These are phyloP conservation scores for Orbicella faveolata DNA, from an alignment of 64 coral and sea anemone species.

Conservation along the genomic window DNA sequence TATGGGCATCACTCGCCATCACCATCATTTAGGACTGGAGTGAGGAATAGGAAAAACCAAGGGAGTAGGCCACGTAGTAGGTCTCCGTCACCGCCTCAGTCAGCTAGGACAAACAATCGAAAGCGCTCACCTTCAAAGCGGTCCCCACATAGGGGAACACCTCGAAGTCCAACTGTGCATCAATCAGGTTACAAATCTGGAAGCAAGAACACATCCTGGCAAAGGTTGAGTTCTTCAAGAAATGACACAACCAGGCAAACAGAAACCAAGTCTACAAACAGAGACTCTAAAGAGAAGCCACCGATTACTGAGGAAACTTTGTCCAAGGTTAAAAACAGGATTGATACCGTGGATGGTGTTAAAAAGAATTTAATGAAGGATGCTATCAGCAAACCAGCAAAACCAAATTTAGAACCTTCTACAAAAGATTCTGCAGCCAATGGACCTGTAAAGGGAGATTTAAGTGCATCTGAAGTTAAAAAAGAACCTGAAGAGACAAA, in stretches of 20 bases:
- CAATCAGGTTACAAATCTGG: conserved; percentile 78
- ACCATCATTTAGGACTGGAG: conserved; percentile 69
- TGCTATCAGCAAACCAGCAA: neutral
- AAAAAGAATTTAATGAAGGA: conserved; percentile 34
- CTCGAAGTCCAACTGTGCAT: conserved; percentile 47
- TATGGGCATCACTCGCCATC: conserved; percentile 78
- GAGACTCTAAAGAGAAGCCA: neutral
- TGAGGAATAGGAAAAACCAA: conserved; percentile 13
- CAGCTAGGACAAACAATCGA: conserved; percentile 57
- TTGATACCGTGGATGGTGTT: conserved; percentile 73
- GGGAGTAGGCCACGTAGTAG: conserved; percentile 40
- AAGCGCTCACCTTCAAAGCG: conserved; percentile 69
- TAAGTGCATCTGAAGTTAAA: conserved; percentile 26
- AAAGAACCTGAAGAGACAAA: neutral
- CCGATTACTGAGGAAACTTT: conserved; percentile 23
- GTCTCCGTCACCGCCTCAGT: conserved; percentile 39
- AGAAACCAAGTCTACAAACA: conserved; percentile 10
- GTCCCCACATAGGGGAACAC: conserved; percentile 47
- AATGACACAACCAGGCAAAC: conserved; percentile 12
- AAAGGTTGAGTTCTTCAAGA: conserved; percentile 57
- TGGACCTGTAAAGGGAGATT: neutral
- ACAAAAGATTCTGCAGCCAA: conserved; percentile 50
- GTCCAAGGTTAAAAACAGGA: conserved; percentile 21
- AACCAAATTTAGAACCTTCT: conserved; percentile 29
- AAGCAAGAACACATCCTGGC: conserved; percentile 43